Base-by-base conservation (phyloP, 2,888 invertebrate genomes). In the Chorisops tibialis region DNA sequence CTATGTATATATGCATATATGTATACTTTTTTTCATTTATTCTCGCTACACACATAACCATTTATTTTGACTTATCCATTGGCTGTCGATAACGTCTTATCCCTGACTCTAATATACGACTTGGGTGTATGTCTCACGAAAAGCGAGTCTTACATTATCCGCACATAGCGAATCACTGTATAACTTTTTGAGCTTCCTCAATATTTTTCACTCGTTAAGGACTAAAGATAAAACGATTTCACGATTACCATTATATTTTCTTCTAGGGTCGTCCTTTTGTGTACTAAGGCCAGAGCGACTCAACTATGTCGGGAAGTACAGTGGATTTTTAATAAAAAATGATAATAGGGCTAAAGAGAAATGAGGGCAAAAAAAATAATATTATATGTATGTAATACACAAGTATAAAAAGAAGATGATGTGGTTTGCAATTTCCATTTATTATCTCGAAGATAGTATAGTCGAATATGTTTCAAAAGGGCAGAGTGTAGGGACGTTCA, bases 341-440 rank as follows among this genome's bases (percentile, higher is more conserved):
- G 37, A 51, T 37, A 19, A 37, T 51, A 49, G 9, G 22, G 16
- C 22, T 18, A n/a, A 12, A 30, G 16, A 30, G 30, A 24, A 30
- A 49, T 14, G 49, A 14, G 16, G 49, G 30, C 30, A 30, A 30
- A 11, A 11, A 50, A 21, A 22, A 48, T 45, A 21, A 45, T 45
- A 14, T 45, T 3, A 3, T 14, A 39, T 4, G 14, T 5, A 14
- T 12, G 14, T 39, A 14, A 3, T 6, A 41, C 6, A 14, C 6
- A 6, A 43, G 16, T 16, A 41, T 41, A 43, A 43, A 16, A 43
- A 41, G 16, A 43, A 43, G 19, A 47, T 22, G 47, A 47, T 47
- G 47, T 47, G 52, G 52, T 54, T 54, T 54, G 41, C 52, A 54
- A 54, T 54, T 54, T 54, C 52, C 52, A 54, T 54, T 54, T 54